These are phyloP conservation scores for Dicerorhinus sumatrensis DNA, from an alignment of 2,113 vertebrate genomes.

Conservation along the genomic window DNA sequence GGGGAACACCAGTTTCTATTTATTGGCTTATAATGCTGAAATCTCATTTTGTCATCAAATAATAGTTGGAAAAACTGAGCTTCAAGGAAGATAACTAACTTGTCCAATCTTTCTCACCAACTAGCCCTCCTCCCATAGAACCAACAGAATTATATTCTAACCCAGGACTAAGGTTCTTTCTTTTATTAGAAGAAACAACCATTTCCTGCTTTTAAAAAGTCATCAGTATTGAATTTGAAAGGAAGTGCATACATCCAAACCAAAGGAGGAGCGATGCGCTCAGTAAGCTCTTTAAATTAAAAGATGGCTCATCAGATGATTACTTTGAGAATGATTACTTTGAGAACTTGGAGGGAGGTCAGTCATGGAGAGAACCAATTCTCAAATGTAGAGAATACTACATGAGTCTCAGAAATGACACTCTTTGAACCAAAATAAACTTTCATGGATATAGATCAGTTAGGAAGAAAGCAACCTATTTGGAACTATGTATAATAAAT, in stretches of 20 bases:
- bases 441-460: not conserved
- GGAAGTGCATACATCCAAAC: slow-evolving; percentile 42
- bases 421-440: not conserved
- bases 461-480: not conserved
- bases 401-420: not conserved
- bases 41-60: not conserved
- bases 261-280: not conserved
- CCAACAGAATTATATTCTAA: not conserved
- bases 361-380: not conserved
- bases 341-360: not conserved
- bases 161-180: not conserved
- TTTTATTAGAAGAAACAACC: slow-evolving; percentile 55
- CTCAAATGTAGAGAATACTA: not conserved
- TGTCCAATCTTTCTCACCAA: not conserved
- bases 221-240: slow-evolving; percentile 49
- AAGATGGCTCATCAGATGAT: not conserved
- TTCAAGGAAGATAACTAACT: not conserved
- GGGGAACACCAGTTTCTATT: not conserved
- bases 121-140: not conserved
- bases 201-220: slow-evolving; percentile 65
- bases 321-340: not conserved
- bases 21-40: not conserved
- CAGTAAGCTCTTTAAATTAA: not conserved
- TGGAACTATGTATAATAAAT: not conserved
- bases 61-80: slow-evolving; percentile 5